These are phyloP conservation scores for Orestias chungarensis DNA, from an alignment of 2,797 vertebrate species.

Conservation along the genomic window DNA sequence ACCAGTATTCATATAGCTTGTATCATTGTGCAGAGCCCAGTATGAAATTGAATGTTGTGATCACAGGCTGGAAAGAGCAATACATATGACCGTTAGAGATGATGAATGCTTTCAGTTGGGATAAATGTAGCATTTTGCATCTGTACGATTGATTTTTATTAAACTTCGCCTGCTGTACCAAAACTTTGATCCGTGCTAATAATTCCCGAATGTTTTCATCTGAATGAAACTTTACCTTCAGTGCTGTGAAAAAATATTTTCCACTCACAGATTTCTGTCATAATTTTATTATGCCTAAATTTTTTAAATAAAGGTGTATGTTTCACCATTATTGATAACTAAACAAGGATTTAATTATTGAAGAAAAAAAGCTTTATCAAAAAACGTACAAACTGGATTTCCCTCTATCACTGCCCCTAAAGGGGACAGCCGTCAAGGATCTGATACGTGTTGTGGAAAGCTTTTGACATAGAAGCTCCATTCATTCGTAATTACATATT, in stretches of 20 bases:
- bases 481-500: too few relatives aligned
- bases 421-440: too few relatives aligned
- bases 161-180: slow-evolving; percentile 13
- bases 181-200: slow-evolving; percentile 19
- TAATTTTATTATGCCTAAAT: not conserved
- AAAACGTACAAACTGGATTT: too few relatives aligned
- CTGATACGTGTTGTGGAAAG: too few relatives aligned
- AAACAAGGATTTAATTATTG: not conserved
- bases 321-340: not conserved
- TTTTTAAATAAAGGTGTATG: not conserved
- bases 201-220: not conserved
- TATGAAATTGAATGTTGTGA: slow-evolving; percentile 75
- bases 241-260: not conserved
- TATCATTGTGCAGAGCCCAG: slow-evolving; percentile 49
- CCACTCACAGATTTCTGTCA: not conserved
- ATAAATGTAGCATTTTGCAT: slow-evolving; percentile 45
- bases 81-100: slow-evolving; percentile 46
- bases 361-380: not conserved
- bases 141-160: slow-evolving; percentile 34
- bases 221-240: not conserved
- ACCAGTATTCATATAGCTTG: slow-evolving; percentile 60
- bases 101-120: slow-evolving; percentile 16
- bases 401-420: too few relatives aligned
- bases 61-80: slow-evolving; percentile 62
- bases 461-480: too few relatives aligned